These are phyloP conservation scores for Dolichotis patagonum DNA, from an alignment of 2,113 vertebrate genomes.

Conservation along the genomic window DNA sequence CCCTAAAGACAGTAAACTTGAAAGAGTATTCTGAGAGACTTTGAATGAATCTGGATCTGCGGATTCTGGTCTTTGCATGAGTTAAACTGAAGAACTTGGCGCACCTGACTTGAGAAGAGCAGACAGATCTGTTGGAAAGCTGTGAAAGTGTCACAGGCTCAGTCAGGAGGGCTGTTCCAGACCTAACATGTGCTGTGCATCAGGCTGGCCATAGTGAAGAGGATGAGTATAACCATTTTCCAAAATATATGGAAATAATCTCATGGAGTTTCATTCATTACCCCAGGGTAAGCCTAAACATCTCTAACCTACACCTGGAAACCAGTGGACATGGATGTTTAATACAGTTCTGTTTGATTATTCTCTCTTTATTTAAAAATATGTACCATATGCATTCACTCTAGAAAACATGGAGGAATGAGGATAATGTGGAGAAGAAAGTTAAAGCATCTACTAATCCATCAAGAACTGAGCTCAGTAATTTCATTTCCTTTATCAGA, in stretches of 20 bases:
- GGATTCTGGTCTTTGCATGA: slow-evolving; percentile 93
- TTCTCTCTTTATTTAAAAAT: neutral
- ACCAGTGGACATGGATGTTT: neutral
- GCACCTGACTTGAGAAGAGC: slow-evolving; percentile 92
- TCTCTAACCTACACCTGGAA: neutral
- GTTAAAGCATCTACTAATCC: neutral
- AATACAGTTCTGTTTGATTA: neutral
- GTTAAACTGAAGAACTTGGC: slow-evolving; percentile 92
- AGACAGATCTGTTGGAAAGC: slow-evolving; percentile 95
- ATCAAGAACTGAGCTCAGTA: neutral
- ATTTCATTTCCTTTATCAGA: slow-evolving; percentile 43
- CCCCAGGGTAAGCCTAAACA: neutral
- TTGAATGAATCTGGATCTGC: slow-evolving; percentile 93
- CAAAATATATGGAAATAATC: slow-evolving; percentile 22
- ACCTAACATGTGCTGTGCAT: slow-evolving; percentile 88
- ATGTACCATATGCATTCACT: neutral
- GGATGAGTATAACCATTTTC: neutral
- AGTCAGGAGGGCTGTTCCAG: no score
- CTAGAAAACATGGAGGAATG: neutral
- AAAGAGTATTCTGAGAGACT: slow-evolving; percentile 95
- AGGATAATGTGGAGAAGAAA: slow-evolving; percentile 14
- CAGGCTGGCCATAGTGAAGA: slow-evolving; percentile 91
- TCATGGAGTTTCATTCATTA: neutral
- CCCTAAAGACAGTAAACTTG: slow-evolving; percentile 90
- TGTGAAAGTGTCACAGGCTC: slow-evolving; percentile 92